These are phyloP conservation scores for Bombus turneri DNA, from an alignment of 1,140 invertebrate species.

Conservation along the genomic window DNA sequence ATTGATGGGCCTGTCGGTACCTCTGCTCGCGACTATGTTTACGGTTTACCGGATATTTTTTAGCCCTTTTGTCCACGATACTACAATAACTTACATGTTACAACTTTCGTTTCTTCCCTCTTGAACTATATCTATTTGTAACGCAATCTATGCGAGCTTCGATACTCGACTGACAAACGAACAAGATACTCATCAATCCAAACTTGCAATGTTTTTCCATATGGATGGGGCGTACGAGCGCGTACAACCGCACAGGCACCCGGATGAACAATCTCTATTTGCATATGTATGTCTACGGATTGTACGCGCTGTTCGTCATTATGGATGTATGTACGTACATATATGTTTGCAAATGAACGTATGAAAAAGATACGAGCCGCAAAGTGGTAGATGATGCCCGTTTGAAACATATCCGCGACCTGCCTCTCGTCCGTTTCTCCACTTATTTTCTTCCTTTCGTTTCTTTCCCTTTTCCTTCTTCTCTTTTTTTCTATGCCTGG, in stretches of 20 bases:
- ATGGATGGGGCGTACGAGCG: background rate
- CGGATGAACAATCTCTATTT: slow-evolving; percentile 27
- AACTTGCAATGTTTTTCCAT: background rate
- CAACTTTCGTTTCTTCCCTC: background rate
- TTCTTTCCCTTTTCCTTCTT: background rate
- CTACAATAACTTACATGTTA: background rate
- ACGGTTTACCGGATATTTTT: too few relatives aligned
- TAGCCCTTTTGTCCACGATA: too few relatives aligned
- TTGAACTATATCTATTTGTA: too few relatives aligned
- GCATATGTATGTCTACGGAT: slow-evolving; percentile 29
- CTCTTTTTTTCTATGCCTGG: background rate
- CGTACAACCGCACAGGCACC: too few relatives aligned
- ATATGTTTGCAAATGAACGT: slow-evolving; percentile 25
- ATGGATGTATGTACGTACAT: background rate
- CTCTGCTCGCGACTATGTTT: too few relatives aligned
- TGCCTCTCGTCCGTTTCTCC: background rate
- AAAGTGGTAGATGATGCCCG: background rate
- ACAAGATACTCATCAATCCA: background rate
- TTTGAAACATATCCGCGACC: slow-evolving; percentile 21
- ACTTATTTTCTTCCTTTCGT: background rate
- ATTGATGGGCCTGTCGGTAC: too few relatives aligned
- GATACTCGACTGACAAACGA: too few relatives aligned
- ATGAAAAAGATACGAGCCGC: slow-evolving; percentile 29
- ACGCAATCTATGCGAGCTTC: background rate
- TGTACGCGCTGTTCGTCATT: slow-evolving; percentile 10